Conservation (phyloP, 2,888 invertebrate species). For the Xanthia togata region DNA sequence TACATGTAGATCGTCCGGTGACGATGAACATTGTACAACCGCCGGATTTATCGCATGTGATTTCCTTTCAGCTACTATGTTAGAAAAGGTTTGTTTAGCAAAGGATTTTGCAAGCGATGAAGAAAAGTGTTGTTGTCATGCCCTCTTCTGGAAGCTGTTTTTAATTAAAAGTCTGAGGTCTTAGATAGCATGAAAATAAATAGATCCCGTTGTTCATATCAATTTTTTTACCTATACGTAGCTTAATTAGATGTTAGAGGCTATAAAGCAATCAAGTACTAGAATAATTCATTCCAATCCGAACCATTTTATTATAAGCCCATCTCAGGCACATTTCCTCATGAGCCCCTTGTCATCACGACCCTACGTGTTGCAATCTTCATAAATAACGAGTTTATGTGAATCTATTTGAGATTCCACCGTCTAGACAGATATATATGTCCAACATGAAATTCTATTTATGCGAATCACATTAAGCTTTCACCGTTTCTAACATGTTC, state of each 20-base stretch:
- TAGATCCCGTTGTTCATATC: background rate
- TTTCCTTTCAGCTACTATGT: constrained; percentile 49
- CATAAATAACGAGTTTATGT: constrained; percentile 68
- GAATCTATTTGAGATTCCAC: constrained; percentile 64
- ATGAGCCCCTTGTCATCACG: constrained; percentile 61
- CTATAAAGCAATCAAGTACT: constrained; percentile 23
- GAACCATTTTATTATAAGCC: constrained; percentile 33
- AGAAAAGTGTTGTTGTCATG: background rate
- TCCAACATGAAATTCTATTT: constrained; percentile 82
- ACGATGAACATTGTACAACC: constrained; percentile 66
- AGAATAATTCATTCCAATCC: constrained; percentile 22
- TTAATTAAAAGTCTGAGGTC: background rate
- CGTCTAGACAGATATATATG: constrained; percentile 69
- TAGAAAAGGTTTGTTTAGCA: constrained; percentile 11
- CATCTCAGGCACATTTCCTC: constrained; percentile 34
- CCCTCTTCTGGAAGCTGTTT: background rate
- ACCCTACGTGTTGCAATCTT: constrained; percentile 66
- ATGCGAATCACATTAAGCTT: constrained; percentile 82
- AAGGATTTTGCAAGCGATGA: background rate
- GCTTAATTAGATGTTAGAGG: constrained; percentile 19
- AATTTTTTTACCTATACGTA: background rate
- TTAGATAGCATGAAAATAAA: background rate
- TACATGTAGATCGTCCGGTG: constrained; percentile 74
- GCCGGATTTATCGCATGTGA: constrained; percentile 59
- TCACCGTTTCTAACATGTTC: constrained; percentile 77